Evolutionary conservation across 2,797 vertebrate genomes (phyloP).

Genomic region (Enteromius afrohamiltoni): DNA sequence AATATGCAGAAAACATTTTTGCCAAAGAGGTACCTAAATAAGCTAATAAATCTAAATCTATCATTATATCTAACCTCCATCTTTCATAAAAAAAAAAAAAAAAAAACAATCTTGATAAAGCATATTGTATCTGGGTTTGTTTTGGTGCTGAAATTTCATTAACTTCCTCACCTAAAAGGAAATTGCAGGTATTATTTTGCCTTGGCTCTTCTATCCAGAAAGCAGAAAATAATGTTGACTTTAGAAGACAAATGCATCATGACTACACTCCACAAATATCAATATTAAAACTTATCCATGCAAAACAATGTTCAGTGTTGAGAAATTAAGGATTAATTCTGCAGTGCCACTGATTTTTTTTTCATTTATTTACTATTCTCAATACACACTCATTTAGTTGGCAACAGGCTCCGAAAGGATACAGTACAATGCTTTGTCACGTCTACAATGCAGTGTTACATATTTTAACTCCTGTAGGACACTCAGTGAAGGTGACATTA

Average conservation of each 20-base stretch:
- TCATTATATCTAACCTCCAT: neutral
- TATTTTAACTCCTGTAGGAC: constrained; percentile 17
- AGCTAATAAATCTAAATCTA: neutral
- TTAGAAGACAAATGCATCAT: constrained; percentile 46
- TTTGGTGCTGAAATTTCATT: constrained; percentile 3
- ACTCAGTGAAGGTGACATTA: constrained; percentile 34
- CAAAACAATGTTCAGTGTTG: constrained; percentile 48
- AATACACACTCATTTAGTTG: neutral
- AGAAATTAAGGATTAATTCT: constrained; percentile 54
- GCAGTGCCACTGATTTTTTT: neutral
- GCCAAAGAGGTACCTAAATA: neutral
- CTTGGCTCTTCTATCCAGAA: constrained; percentile 42
- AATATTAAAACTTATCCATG: constrained; percentile 73
- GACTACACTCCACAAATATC: constrained; percentile 66
- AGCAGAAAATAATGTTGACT: constrained; percentile 63
- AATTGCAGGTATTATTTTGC: constrained; percentile 67
- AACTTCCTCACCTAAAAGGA: constrained; percentile 47
- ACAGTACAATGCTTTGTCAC: constrained; percentile 47
- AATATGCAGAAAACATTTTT: neutral
- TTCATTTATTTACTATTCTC: neutral
- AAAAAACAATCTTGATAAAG: neutral
- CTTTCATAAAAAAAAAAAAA: neutral
- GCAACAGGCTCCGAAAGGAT: constrained; percentile 37
- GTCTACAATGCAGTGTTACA: neutral
- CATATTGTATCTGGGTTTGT: constrained; percentile 7